Evolutionary conservation across 1,140 invertebrate species (phyloP), one percentile per base, ranked within the genome.

Genomic region (Cherax quadricarinatus): DNA sequence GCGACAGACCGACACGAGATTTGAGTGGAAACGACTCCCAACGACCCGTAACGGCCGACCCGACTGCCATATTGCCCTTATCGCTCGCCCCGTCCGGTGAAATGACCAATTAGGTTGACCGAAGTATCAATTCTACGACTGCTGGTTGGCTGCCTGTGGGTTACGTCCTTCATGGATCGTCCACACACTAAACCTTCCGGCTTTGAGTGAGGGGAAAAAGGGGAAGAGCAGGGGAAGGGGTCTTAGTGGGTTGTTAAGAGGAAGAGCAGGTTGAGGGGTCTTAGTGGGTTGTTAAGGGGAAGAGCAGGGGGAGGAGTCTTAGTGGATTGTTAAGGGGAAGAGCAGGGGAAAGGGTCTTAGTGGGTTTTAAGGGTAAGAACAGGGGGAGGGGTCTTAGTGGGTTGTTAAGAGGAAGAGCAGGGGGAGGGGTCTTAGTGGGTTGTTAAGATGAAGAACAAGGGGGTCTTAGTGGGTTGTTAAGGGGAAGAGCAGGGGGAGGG

Each of bases 11-110:
- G 90, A 87, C 83, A 86, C 90, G 83, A 87, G 89, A 91, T 91
- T 91, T 91, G 89, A 91, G 89, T 91, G 90, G 90, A 87, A 91
- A 91, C 90, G 90, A 91, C 90, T 87, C 57, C 90, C 90, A 86
- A 91, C 90, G 90, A 91, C 90, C 90, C 66, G 84, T 78, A 91
- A 91, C 84, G 90, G 81, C 75, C 90, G 70, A 18, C 78, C 57
- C 84, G 84, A 87, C 90, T 86, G 84, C 90, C 90, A 81, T 91
- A 86, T 86, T 91, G 90, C 84, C 90, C 90, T 91, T 91, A 91
- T 91, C 90, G 90, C 90, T 81, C 84, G 90, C 53, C 83, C 90
- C 90, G 90, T 91, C 84, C 90, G 84, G 78, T 86, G 90, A 86
- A 86, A 91, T 91, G 90, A 91, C 84, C 90, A 91, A 91, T 91